Conservation (phyloP, 2,113 vertebrate genomes). For the Tautogolabrus adspersus region DNA sequence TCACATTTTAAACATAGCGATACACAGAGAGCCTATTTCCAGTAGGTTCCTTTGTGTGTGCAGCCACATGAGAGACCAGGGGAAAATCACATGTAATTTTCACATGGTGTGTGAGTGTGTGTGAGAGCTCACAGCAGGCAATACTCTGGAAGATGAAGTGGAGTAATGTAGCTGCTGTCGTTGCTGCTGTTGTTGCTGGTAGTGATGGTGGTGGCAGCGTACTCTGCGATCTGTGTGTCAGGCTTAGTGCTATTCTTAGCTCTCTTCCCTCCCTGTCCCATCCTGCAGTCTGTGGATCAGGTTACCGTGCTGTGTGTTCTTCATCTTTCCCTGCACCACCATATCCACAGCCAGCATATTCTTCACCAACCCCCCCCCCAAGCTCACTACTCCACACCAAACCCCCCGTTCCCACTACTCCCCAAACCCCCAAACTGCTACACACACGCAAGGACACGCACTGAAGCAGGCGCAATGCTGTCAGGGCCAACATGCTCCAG, state of each 20-base stretch:
- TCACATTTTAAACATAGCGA: not conserved
- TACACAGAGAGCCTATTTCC: not conserved
- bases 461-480: constrained; percentile 29
- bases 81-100: constrained; percentile 59
- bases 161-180: constrained; percentile 48
- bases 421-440: constrained; percentile 30
- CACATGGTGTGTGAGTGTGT: constrained; percentile 39
- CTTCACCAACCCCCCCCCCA: not conserved
- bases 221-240: constrained; percentile 62
- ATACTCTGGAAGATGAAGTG: constrained; percentile 49
- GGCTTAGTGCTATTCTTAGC: constrained; percentile 78
- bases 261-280: constrained; percentile 66
- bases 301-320: constrained; percentile 71
- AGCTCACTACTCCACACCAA: constrained; percentile 10
- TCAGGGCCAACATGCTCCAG: constrained; percentile 50
- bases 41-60: constrained; percentile 23
- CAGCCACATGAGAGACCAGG: constrained; percentile 50
- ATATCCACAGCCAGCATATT: not conserved
- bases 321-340: constrained; percentile 41
- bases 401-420: not conserved
- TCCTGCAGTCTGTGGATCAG: constrained; percentile 79
- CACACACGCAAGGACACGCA: constrained; percentile 41
- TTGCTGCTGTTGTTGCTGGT: constrained; percentile 32
- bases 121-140: constrained; percentile 43
- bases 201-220: constrained; percentile 3